Base-by-base conservation (phyloP, 2,888 invertebrate genomes). In the Tinea pellionella region DNA sequence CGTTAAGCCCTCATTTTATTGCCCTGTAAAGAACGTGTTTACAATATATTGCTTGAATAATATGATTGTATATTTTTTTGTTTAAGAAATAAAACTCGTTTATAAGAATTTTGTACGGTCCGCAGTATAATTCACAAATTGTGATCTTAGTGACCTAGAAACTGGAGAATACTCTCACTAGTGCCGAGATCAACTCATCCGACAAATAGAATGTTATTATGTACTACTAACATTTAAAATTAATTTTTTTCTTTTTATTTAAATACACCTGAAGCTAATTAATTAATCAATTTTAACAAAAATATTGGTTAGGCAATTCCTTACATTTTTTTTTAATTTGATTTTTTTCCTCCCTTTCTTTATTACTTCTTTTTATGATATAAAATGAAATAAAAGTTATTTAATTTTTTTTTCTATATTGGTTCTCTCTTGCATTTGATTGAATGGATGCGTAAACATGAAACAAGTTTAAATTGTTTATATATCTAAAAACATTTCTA, bases 121-220 rank as follows among this genome's bases (percentile, higher is more conserved):
- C 37, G n/a, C n/a, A 37, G 37, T 37, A 37, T 37, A 37, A 37
- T 37, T 37, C 37, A 37, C 37, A 37, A 56, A n/a, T n/a, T 53
- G 53, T 53, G 75, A 76, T 75, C 73, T 70, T 73, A 69, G 66
- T 72, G 83, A 78, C 86, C 86, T 75, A 85, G 77, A 73, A 78
- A 78, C 68, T 63, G 63, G 67, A 72, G 74, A 73, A 74, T 84
- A 80, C 85, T 83, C 3, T 2, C 24, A 24, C 24, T 24, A 6
- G 74, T 67, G 67, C 67, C 68, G 68, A 65, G 66, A 64, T 57
- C 61, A 63, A 63, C 62, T 60, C 43, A 19, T 15, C 19, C 57
- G 16, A 32, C 55, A 18, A 55, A 15, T 19, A 32, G 29, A 57
- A 57, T 29, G 13, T 16, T 55, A 29, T 55, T 55, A 55, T 55